Base-by-base conservation (phyloP, 2,888 invertebrate species). In the Plebejus melissa region DNA sequence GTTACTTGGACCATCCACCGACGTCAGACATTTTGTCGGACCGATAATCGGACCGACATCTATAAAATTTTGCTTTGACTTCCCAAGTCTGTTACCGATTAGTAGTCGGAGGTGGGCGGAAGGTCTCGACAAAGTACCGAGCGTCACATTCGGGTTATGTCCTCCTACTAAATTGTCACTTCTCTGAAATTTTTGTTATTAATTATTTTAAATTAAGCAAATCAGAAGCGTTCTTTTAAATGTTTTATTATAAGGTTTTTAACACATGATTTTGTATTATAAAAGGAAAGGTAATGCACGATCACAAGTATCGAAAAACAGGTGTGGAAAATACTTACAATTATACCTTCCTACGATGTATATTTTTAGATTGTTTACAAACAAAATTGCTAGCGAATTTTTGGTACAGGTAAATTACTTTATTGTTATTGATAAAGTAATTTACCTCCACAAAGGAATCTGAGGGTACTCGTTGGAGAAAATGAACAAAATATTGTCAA, bases 111-210 rank as follows among this genome's bases (percentile, higher is more conserved):
- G 11, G 65, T 65, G 1, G 32, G 65, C 13, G 11, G 65, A 65
- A 4, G 65, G 32, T 16, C 32, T 16, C 22, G 0, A 46, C 78
- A 76, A 89, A 92, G 90, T 82, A 92, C 87, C 87, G 86, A 90
- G 89, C 90, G 87, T 88, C 86, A 89, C 85, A 86, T 85, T 88
- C 88, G 88, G 88, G 84, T 76, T 74, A 11, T 72, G 75, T 85
- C 81, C 90, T 91, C 89, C 92, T 93, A 93, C 93, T 92, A 87
- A 88, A 88, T 85, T 93, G 93, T 93, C 93, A 91, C 90, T 77
- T 75, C 76, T 86, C 86, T 89, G 86, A 88, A 90, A 89, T 77
- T 78, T 76, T 72, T 74, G 74, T 76, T 76, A 76, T 76, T 57
- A 13, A 50, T 50, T 16, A 16, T 46, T 38, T 38, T n/a, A 41